Conservation (phyloP, 2,888 invertebrate genomes). For the Parthenolecanium corni region DNA sequence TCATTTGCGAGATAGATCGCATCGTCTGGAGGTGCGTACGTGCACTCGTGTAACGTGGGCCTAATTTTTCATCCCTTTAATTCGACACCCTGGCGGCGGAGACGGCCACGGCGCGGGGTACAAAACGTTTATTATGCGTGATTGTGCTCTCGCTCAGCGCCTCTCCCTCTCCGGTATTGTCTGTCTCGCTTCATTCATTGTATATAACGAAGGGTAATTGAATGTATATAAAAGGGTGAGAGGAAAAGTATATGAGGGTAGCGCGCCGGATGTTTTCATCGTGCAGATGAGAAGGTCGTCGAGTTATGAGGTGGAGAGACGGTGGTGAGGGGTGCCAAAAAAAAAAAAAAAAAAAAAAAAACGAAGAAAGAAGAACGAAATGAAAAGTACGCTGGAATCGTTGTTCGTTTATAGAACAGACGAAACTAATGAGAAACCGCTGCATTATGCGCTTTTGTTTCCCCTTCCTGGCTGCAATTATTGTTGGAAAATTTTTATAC, state of each 20-base stretch:
- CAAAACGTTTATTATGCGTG: conserved; percentile 20
- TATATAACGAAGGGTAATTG: conserved; percentile 21
- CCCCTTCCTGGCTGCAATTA: too few relatives aligned
- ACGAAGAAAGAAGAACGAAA: neutral
- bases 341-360: neutral
- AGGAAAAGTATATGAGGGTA: conserved; percentile 7
- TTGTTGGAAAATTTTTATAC: too few relatives aligned
- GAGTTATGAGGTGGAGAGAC: neutral
- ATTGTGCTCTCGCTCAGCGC: neutral
- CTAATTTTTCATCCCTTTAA: conserved; percentile 10
- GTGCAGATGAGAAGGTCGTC: conserved; percentile 12
- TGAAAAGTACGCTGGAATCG: neutral
- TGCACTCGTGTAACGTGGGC: conserved; percentile 9
- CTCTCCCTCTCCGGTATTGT: neutral
- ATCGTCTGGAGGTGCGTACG: too few relatives aligned
- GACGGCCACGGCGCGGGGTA: conserved; percentile 12
- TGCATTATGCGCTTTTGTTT: conserved; percentile 17
- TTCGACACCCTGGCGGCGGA: neutral
- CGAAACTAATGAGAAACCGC: conserved; percentile 23
- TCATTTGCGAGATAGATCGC: too few relatives aligned
- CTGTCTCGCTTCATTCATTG: neutral
- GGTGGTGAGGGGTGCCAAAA: neutral
- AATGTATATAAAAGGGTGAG: conserved; percentile 7
- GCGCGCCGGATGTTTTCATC: conserved; percentile 20
- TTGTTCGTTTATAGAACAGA: conserved; percentile 18